Conservation (phyloP, 2,888 invertebrate species). For the Lypha dubia region DNA sequence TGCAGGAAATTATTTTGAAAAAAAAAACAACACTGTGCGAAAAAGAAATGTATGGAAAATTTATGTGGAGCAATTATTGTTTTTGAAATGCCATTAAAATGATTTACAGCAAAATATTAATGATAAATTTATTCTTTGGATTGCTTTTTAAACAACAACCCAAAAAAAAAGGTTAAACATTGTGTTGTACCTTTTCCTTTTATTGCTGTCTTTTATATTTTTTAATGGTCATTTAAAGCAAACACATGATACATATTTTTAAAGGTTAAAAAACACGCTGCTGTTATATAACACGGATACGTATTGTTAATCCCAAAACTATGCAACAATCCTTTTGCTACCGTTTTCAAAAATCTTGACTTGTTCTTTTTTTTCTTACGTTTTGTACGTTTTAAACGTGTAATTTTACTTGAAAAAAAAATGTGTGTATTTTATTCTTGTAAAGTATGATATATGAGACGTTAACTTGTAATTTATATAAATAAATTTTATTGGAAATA, state of each 20-base stretch:
- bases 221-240: conserved; percentile 31
- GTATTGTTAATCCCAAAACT: conserved; percentile 30
- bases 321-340: conserved; percentile 37
- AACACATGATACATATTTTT: neutral
- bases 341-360: neutral
- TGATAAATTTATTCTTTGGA: conserved; percentile 35
- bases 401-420: neutral
- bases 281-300: conserved; percentile 3
- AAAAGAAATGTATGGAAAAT: conserved; percentile 67
- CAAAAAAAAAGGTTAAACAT: neutral
- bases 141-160: neutral
- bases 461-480: conserved; percentile 59
- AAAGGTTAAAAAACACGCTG: neutral
- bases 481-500: conserved; percentile 54
- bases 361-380: conserved; percentile 10
- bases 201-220: neutral
- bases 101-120: conserved; percentile 75
- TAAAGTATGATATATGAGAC: conserved; percentile 50
- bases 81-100: conserved; percentile 78
- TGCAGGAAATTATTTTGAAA: conserved; percentile 15
- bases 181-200: neutral
- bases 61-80: conserved; percentile 80
- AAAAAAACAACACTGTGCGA: neutral
- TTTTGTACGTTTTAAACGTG: conserved; percentile 16
- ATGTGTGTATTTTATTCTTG: conserved; percentile 1